Conservation (phyloP, 2,888 invertebrate genomes). For the Helobdella robusta region DNA sequence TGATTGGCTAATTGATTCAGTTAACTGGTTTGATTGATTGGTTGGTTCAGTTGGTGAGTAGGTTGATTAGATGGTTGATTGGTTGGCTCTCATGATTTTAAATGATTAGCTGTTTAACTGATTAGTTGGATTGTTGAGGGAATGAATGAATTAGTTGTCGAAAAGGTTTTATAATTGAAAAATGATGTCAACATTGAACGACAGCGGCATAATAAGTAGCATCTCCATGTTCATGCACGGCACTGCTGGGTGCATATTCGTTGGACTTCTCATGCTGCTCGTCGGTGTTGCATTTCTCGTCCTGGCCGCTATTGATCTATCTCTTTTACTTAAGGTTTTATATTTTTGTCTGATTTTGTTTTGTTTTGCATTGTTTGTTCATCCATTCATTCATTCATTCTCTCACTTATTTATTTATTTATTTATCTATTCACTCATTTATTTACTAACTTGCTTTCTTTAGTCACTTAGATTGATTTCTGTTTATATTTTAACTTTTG, state of each 20-base stretch:
- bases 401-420: too few relatives aligned
- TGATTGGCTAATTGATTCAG: too few relatives aligned
- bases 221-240: conserved; percentile 53
- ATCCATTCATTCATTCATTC: too few relatives aligned
- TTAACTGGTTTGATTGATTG: too few relatives aligned
- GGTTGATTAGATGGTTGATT: too few relatives aligned
- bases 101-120: too few relatives aligned
- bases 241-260: conserved; percentile 53
- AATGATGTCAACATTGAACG: not conserved
- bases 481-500: not conserved
- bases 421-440: too few relatives aligned
- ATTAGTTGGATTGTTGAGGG: too few relatives aligned
- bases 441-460: too few relatives aligned
- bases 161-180: not conserved
- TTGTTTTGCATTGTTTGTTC: too few relatives aligned
- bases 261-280: conserved; percentile 69
- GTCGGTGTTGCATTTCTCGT: conserved; percentile 49
- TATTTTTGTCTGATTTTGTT: not conserved
- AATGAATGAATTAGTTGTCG: not conserved
- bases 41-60: too few relatives aligned
- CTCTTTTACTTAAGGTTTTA: conserved; percentile 33
- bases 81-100: too few relatives aligned
- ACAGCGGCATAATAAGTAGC: conserved; percentile 70
- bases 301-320: conserved; percentile 28
- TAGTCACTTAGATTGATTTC: not conserved